These are phyloP conservation scores for Myripristis murdjan DNA, from an alignment of 2,797 vertebrate genomes.

Conservation along the genomic window DNA sequence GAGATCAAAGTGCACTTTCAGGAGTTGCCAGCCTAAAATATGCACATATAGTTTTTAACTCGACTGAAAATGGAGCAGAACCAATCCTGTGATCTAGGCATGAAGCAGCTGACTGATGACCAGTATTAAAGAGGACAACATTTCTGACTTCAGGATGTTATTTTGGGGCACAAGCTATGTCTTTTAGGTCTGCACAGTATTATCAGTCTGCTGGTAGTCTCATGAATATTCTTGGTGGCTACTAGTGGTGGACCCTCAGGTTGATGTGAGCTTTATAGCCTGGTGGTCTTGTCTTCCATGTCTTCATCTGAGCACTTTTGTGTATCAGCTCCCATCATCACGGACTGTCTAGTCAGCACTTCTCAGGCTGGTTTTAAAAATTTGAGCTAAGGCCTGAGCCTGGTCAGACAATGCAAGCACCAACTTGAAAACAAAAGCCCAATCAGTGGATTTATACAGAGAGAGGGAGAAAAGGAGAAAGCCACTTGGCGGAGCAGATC, in stretches of 20 bases:
- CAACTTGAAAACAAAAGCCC: too few species aligned
- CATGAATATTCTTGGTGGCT: background rate
- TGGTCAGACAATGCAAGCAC: too few species aligned
- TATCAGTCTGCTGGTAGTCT: background rate
- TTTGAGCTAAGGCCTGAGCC: too few species aligned
- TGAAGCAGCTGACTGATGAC: background rate
- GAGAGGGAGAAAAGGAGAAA: too few species aligned
- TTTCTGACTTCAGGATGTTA: constrained; percentile 5
- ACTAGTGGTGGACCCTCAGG: too few species aligned
- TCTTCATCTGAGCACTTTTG: background rate
- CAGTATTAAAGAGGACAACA: background rate
- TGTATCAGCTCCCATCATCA: background rate
- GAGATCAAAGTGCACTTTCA: constrained; percentile 17
- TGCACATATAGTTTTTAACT: constrained; percentile 10
- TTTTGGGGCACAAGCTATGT: background rate
- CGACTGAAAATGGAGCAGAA: constrained; percentile 31
- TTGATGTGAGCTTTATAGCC: too few species aligned
- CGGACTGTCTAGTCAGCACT: background rate
- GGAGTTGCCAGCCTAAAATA: constrained; percentile 21
- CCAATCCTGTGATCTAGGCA: constrained; percentile 7
- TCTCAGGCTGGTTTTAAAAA: too few species aligned
- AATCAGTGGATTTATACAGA: too few species aligned
- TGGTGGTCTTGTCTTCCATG: background rate
- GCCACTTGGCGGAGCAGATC: too few species aligned
- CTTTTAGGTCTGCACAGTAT: background rate